Evolutionary conservation across 2,113 vertebrate genomes (phyloP).

Genomic region (Notarius quadriscutis): DNA sequence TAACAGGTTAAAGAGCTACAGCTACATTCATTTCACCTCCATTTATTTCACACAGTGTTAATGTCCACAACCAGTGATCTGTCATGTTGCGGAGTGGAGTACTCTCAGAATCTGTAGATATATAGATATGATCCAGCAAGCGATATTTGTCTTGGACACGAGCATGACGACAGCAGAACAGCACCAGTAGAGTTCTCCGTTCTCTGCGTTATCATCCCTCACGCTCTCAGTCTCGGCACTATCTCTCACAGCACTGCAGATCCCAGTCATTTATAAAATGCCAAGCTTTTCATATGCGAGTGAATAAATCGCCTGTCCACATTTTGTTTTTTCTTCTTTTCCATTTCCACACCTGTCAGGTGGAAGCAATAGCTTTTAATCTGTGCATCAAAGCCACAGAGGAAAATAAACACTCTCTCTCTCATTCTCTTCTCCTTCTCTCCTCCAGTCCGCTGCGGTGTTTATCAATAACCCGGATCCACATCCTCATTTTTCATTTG

Average conservation of each 20-base stretch:
- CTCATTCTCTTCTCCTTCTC: neutral
- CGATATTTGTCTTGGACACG: neutral
- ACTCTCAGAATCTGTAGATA: neutral
- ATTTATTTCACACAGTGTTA: neutral
- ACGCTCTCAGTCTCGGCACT: neutral
- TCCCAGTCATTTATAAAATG: constrained; percentile 11
- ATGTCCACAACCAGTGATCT: neutral
- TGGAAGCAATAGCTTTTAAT: constrained; percentile 65
- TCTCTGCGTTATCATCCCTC: neutral
- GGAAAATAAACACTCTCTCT: constrained; percentile 35
- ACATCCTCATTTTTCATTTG: constrained; percentile 32
- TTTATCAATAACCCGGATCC: constrained; percentile 44
- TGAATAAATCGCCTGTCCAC: constrained; percentile 48
- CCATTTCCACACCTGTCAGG: constrained; percentile 56
- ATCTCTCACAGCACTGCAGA: neutral
- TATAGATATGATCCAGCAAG: neutral
- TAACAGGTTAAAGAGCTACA: no score
- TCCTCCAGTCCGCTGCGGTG: neutral
- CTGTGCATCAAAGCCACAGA: constrained; percentile 57
- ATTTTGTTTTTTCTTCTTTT: constrained; percentile 13
- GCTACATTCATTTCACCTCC: no score
- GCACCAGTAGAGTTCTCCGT: neutral
- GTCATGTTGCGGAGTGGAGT: neutral
- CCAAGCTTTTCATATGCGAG: constrained; percentile 55
- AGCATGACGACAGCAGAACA: neutral